Evolutionary conservation across 2,888 invertebrate species (phyloP).

Genomic region (Pomacea canaliculata): DNA sequence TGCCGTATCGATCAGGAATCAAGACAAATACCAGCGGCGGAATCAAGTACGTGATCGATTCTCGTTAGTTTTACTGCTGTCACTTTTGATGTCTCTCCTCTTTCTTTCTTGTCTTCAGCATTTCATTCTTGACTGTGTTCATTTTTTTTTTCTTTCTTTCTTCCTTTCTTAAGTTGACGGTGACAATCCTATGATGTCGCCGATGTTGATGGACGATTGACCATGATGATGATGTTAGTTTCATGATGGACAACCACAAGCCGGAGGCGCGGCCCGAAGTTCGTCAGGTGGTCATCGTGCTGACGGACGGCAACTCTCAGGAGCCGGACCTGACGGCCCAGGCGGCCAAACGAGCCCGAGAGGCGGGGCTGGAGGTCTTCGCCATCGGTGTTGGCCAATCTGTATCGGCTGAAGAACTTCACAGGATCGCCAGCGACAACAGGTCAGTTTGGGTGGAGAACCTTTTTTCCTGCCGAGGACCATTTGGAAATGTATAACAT

Average conservation of each 20-base stretch:
- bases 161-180: no score
- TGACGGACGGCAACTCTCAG: slow-evolving; percentile 40
- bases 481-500: no score
- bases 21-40: slow-evolving; percentile 30
- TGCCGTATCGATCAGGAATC: slow-evolving; percentile 16
- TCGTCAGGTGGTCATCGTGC: slow-evolving; percentile 23
- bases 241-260: slow-evolving; percentile 24
- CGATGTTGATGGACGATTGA: no score
- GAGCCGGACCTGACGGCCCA: slow-evolving; percentile 19
- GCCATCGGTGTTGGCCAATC: slow-evolving; percentile 32
- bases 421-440: slow-evolving; percentile 35
- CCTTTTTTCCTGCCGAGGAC: background rate
- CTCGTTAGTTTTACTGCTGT: background rate
- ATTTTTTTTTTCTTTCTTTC: no score
- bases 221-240: slow-evolving; percentile 4
- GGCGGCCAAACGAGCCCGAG: slow-evolving; percentile 18
- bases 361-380: slow-evolving; percentile 27
- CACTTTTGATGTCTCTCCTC: no score
- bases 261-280: slow-evolving; percentile 26
- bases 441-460: slow-evolving; percentile 7
- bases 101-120: no score
- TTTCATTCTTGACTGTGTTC: no score
- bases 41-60: slow-evolving; percentile 9
- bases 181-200: no score
- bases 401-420: slow-evolving; percentile 26